These are phyloP conservation scores for Scaptomyza hsui DNA, from an alignment of 1,140 invertebrate species.

Conservation along the genomic window DNA sequence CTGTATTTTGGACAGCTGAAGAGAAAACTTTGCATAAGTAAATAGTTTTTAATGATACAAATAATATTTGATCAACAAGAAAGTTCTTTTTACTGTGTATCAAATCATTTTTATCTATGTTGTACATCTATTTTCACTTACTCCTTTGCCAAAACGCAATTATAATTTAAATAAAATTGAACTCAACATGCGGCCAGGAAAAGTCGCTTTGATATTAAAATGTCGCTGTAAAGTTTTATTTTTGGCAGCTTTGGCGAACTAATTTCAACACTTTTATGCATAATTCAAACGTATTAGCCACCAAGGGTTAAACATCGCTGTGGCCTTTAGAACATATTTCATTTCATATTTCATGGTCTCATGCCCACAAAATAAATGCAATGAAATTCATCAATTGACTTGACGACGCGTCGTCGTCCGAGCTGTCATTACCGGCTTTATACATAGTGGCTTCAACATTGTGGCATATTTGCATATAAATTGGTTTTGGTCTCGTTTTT, in stretches of 20 bases:
- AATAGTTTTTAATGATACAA: neutral
- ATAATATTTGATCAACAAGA: too few species aligned
- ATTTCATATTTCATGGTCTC: slow-evolving; percentile 77
- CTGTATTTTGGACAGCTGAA: neutral
- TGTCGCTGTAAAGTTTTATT: slow-evolving; percentile 61
- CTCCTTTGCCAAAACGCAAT: slow-evolving; percentile 21
- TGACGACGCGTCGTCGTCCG: slow-evolving; percentile 29
- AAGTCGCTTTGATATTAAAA: slow-evolving; percentile 82
- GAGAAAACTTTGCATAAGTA: too few species aligned
- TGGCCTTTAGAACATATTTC: slow-evolving; percentile 50
- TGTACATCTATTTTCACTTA: neutral
- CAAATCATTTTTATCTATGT: neutral
- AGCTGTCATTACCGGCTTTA: slow-evolving; percentile 28
- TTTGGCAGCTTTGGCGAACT: slow-evolving; percentile 51
- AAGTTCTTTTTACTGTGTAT: too few species aligned
- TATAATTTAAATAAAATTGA: slow-evolving; percentile 66
- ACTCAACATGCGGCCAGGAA: slow-evolving; percentile 9
- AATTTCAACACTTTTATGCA: slow-evolving; percentile 69
- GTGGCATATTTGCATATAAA: slow-evolving; percentile 77
- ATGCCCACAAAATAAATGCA: slow-evolving; percentile 76
- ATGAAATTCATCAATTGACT: slow-evolving; percentile 81
- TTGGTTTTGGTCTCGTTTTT: slow-evolving; percentile 67
- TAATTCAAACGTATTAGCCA: slow-evolving; percentile 73
- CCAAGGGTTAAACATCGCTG: slow-evolving; percentile 59
- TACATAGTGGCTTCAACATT: slow-evolving; percentile 39